Evolutionary conservation across 2,797 vertebrate species (phyloP).

Genomic region (Cirrhinus molitorella): DNA sequence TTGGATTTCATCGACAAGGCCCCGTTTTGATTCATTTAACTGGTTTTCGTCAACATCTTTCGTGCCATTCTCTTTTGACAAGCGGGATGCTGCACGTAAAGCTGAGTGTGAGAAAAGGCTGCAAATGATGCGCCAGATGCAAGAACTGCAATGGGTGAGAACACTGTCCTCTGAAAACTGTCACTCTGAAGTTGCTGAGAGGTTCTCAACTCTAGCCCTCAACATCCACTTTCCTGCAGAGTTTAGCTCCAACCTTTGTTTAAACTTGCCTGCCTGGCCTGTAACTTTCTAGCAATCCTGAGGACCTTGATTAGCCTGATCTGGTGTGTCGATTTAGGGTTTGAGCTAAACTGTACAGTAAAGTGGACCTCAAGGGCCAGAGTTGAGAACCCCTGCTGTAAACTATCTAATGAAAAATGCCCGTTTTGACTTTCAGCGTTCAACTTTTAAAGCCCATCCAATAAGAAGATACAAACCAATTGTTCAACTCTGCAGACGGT

Average conservation of each 20-base stretch:
- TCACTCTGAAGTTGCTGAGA: not conserved
- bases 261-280: no score
- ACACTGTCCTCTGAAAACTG: not conserved
- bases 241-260: no score
- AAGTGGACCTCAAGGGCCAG: no score
- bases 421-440: not conserved
- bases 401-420: not conserved
- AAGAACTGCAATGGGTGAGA: not conserved
- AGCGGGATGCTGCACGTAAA: not conserved
- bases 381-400: no score
- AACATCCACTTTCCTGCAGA: no score
- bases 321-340: no score
- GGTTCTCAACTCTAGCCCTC: no score
- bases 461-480: constrained; percentile 39
- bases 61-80: constrained; percentile 28
- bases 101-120: not conserved
- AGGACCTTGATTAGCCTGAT: no score
- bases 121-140: not conserved
- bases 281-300: no score
- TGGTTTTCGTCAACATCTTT: not conserved
- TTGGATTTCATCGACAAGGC: no score
- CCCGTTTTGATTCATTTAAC: no score
- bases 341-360: no score
- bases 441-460: constrained; percentile 26
- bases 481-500: not conserved